Conservation (phyloP, 2,113 vertebrate genomes). For the Coracopsis vasa region DNA sequence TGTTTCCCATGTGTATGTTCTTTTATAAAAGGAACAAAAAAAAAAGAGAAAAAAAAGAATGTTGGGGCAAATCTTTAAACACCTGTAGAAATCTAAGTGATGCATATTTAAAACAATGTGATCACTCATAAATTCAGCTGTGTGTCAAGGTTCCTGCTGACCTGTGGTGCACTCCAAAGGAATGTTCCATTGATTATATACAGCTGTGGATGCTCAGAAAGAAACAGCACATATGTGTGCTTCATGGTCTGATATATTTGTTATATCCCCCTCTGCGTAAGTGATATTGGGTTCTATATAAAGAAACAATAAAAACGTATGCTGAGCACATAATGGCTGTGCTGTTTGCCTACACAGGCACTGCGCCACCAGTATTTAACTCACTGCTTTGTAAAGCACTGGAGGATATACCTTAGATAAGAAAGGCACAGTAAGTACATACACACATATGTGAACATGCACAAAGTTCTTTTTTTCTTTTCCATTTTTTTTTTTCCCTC, state of each 20-base stretch:
- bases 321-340: constrained; percentile 10
- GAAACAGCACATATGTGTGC: constrained; percentile 34
- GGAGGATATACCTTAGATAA: background rate
- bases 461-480: background rate
- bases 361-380: background rate
- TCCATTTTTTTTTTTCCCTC: too few relatives aligned
- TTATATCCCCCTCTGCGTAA: constrained; percentile 40
- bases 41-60: background rate
- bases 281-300: constrained; percentile 39
- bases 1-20: background rate
- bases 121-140: constrained; percentile 53
- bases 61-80: constrained; percentile 22
- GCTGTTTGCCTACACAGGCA: background rate
- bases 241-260: constrained; percentile 35
- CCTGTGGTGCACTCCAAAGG: constrained; percentile 46
- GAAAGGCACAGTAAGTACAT: background rate
- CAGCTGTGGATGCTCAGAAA: constrained; percentile 39
- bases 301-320: constrained; percentile 20
- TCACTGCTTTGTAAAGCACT: background rate
- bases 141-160: constrained; percentile 70
- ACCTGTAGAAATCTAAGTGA: constrained; percentile 70
- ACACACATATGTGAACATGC: background rate
- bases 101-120: constrained; percentile 70
- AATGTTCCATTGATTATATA: constrained; percentile 58
- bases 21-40: constrained; percentile 3